A percentile compares a stretch with the other conserved stretches of the same genome.
Conservation (phyloP, 2,797 vertebrate genomes). For the Lepidocolaptes lacrymiger region DNA sequence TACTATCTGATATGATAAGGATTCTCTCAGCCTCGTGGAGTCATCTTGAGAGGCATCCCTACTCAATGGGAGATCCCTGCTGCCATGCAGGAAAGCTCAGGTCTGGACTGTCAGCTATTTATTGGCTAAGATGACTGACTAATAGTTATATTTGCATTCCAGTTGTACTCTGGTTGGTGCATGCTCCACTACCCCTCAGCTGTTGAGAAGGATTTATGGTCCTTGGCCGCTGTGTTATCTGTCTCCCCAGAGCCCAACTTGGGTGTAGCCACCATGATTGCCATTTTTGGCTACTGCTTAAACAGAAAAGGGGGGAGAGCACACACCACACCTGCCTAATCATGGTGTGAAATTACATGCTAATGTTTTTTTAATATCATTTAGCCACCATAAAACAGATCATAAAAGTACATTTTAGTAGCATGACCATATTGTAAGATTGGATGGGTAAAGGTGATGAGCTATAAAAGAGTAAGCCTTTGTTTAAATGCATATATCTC, state of each 20-base stretch:
- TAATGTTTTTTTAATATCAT: slow-evolving; percentile 16
- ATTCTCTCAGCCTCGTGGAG: not conserved
- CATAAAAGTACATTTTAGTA: slow-evolving; percentile 31
- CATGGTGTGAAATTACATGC: slow-evolving; percentile 9
- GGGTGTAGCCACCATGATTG: not conserved
- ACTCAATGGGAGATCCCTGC: not conserved
- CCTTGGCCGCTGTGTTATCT: not conserved
- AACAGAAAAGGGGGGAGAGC: not conserved
- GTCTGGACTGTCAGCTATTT: not conserved
- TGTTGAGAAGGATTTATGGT: not conserved
- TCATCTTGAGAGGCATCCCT: not conserved
- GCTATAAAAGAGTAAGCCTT: slow-evolving; percentile 45
- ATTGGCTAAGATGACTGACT: not conserved
- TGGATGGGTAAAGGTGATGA: slow-evolving; percentile 55
- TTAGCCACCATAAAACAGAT: slow-evolving; percentile 39
- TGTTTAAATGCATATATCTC: slow-evolving; percentile 59
- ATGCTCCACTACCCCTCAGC: not conserved
- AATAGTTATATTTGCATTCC: not conserved
- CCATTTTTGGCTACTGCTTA: not conserved
- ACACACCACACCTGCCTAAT: not conserved
- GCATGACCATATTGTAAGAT: slow-evolving; percentile 32
- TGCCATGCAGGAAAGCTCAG: not conserved
- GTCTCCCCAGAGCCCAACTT: not conserved
- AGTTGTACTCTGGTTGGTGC: not conserved
- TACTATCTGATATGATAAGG: not conserved